Evolutionary conservation across 2,797 vertebrate genomes (phyloP).

Genomic region (Sebastes aleutianus): DNA sequence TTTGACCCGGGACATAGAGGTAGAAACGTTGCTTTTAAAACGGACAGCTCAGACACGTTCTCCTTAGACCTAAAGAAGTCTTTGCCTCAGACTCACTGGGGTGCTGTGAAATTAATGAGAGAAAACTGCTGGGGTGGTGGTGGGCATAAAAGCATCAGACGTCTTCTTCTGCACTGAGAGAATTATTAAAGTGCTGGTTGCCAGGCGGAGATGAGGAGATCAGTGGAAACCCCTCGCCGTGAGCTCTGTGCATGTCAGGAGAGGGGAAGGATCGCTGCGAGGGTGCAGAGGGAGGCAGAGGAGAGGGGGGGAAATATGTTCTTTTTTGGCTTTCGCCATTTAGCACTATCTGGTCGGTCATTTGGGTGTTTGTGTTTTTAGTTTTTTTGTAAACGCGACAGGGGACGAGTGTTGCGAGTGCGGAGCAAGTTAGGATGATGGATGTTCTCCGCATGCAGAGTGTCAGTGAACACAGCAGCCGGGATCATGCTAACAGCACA

Average conservation of each 20-base stretch:
- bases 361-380: slow-evolving; percentile 32
- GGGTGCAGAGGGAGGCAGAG: neutral
- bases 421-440: slow-evolving; percentile 41
- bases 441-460: slow-evolving; percentile 48
- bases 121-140: slow-evolving; percentile 64
- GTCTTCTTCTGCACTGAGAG: slow-evolving; percentile 61
- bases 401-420: slow-evolving; percentile 31
- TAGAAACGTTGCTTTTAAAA: slow-evolving; percentile 16
- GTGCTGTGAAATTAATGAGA: slow-evolving; percentile 71
- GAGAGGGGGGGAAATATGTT: neutral
- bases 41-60: slow-evolving; percentile 32
- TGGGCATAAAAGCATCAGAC: slow-evolving; percentile 57
- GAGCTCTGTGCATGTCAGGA: slow-evolving; percentile 24
- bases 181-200: slow-evolving; percentile 72
- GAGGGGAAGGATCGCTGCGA: slow-evolving; percentile 3
- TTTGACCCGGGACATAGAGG: neutral
- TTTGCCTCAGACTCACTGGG: slow-evolving; percentile 45
- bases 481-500: slow-evolving; percentile 26
- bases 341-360: slow-evolving; percentile 62
- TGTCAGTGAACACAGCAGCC: slow-evolving; percentile 40
- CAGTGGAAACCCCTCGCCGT: slow-evolving; percentile 47
- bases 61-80: slow-evolving; percentile 14
- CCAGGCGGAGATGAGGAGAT: slow-evolving; percentile 56
- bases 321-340: slow-evolving; percentile 32
- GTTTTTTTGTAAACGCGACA: slow-evolving; percentile 21